These are phyloP conservation scores for Caenorhabditis sulstoni DNA, from an alignment of 2,888 invertebrate genomes.

Conservation along the genomic window DNA sequence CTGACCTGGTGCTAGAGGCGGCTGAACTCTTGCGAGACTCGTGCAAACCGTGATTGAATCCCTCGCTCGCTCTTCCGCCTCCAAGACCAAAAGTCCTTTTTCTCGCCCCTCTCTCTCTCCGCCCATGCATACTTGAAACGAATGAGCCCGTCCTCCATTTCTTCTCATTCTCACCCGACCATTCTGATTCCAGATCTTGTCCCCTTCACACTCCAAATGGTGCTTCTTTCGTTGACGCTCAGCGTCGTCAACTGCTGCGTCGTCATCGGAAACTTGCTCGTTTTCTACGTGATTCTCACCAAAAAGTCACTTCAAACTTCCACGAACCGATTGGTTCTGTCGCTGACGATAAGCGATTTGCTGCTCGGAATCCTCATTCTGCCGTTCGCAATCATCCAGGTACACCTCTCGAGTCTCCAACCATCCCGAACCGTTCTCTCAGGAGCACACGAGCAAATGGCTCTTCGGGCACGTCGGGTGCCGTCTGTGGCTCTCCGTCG, in stretches of 20 bases:
- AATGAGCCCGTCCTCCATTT: slow-evolving; percentile 21
- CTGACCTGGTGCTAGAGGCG: too few relatives aligned
- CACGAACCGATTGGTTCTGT: slow-evolving; percentile 97
- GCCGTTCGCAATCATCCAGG: slow-evolving; percentile 95
- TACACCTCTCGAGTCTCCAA: too few relatives aligned
- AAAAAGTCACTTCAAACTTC: slow-evolving; percentile 87
- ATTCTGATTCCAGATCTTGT: slow-evolving; percentile 15
- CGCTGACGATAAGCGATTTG: slow-evolving; percentile 94
- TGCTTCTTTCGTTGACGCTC: slow-evolving; percentile 64
- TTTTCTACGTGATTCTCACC: slow-evolving; percentile 76
- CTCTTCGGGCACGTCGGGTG: slow-evolving; percentile 96
- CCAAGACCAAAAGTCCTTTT: slow-evolving; percentile 41
- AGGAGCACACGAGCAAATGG: slow-evolving; percentile 87
- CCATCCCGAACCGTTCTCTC: too few relatives aligned
- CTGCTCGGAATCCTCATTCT: slow-evolving; percentile 95
- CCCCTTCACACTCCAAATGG: slow-evolving; percentile 21
- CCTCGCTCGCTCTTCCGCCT: slow-evolving; percentile 17
- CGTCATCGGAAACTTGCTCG: slow-evolving; percentile 78
- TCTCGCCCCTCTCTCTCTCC: slow-evolving; percentile 12
- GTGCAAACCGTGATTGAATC: not conserved
- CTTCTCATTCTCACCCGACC: not conserved
- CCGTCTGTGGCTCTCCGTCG: slow-evolving; percentile 94
- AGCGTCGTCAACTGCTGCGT: slow-evolving; percentile 76
- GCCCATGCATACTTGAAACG: slow-evolving; percentile 52
- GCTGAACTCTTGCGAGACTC: too few relatives aligned